Conservation (phyloP, 2,888 invertebrate genomes). For the Drosophila monieri region DNA sequence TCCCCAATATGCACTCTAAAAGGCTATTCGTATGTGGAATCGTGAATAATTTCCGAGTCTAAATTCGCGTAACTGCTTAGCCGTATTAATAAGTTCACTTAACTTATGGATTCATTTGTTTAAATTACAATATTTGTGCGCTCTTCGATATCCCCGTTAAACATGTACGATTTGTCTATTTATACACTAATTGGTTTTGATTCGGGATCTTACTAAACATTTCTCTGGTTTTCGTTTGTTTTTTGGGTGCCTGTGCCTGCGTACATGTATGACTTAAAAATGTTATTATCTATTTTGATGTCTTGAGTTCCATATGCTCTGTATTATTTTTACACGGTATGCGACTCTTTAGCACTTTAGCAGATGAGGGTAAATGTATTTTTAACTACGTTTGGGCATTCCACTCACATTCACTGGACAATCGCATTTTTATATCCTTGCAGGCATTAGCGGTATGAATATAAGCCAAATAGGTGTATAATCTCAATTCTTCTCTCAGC, state of each 20-base stretch:
- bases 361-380: no score
- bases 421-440: background rate
- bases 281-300: constrained; percentile 2
- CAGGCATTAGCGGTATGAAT: background rate
- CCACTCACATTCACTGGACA: no score
- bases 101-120: constrained; percentile 60
- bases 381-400: no score
- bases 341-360: background rate
- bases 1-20: background rate
- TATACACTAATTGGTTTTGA: constrained; percentile 52
- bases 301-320: background rate
- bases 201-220: constrained; percentile 16
- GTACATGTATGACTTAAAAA: background rate
- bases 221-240: background rate
- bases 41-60: constrained; percentile 47
- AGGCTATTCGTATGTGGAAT: constrained; percentile 22
- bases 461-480: no score
- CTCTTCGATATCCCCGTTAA: constrained; percentile 55
- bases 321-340: background rate
- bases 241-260: background rate
- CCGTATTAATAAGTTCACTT: constrained; percentile 51
- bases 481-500: no score
- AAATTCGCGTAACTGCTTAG: constrained; percentile 57
- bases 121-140: constrained; percentile 69
- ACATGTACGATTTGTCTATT: constrained; percentile 54